These are phyloP conservation scores for Drosophila baimaii DNA, from an alignment of 1,140 invertebrate species.

Conservation along the genomic window DNA sequence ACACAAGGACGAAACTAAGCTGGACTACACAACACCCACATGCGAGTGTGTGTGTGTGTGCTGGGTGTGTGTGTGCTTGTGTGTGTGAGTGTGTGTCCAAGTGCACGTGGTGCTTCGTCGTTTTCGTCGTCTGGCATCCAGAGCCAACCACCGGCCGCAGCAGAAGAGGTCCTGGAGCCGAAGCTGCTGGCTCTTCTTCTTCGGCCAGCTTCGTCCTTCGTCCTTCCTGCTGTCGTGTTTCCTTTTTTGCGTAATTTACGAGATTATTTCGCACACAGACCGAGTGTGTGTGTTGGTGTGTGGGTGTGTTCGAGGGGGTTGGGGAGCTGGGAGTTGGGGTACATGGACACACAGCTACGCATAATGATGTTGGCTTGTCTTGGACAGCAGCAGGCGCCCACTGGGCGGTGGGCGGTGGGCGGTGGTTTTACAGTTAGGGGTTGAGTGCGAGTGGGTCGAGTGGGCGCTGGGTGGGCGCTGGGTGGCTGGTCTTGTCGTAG, in stretches of 20 bases:
- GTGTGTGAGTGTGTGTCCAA: conserved; percentile 33
- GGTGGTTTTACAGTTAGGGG: conserved; percentile 6
- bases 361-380: conserved; percentile 82
- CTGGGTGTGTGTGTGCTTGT: conserved; percentile 8
- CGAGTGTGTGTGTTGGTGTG: not conserved
- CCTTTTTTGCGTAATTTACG: conserved; percentile 82
- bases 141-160: conserved; percentile 65
- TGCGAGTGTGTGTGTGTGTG: conserved; percentile 24
- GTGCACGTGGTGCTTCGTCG: conserved; percentile 61
- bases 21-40: conserved; percentile 24
- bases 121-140: conserved; percentile 56
- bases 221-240: conserved; percentile 60
- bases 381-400: conserved; percentile 67
- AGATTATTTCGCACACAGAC: conserved; percentile 78
- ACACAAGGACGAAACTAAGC: conserved; percentile 23
- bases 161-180: conserved; percentile 9
- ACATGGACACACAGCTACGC: conserved; percentile 74
- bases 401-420: conserved; percentile 13
- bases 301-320: conserved; percentile 2
- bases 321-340: conserved; percentile 5
- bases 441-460: conserved; percentile 26
- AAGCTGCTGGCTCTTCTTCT: conserved; percentile 20
- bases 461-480: conserved; percentile 14
- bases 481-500: conserved; percentile 70
- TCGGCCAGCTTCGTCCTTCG: conserved; percentile 24